Evolutionary conservation across 1,140 invertebrate species (phyloP).

Genomic region (Homarus americanus): DNA sequence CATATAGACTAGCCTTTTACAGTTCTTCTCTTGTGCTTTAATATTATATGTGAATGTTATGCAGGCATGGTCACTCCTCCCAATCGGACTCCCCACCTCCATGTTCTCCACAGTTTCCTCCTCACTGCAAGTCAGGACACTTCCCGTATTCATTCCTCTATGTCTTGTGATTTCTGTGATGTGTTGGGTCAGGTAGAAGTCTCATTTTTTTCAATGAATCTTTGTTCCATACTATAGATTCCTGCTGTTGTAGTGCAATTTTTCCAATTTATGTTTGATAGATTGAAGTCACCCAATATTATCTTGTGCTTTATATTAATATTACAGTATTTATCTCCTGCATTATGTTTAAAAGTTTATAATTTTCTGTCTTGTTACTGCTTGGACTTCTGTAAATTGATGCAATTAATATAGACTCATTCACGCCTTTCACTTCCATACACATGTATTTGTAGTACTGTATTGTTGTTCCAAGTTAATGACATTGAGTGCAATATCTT

Average conservation of each 20-base stretch:
- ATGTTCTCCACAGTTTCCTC: not conserved
- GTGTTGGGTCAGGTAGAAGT: not conserved
- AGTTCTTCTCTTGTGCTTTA: not conserved
- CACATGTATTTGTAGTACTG: slow-evolving; percentile 9
- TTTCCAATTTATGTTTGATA: slow-evolving; percentile 9
- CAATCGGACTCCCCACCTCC: no score
- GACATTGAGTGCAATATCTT: not conserved
- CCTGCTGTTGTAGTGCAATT: slow-evolving; percentile 9
- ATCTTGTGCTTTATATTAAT: not conserved
- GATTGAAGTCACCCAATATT: not conserved
- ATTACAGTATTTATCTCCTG: not conserved
- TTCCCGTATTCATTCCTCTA: no score
- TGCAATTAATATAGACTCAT: slow-evolving; percentile 11
- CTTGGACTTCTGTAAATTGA: slow-evolving; percentile 17
- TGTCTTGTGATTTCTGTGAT: no score
- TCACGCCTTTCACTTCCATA: slow-evolving; percentile 3
- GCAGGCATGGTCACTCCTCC: no score
- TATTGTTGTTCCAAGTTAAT: not conserved
- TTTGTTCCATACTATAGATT: not conserved
- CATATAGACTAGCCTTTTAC: not conserved
- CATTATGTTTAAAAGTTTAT: slow-evolving; percentile 14
- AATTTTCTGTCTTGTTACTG: not conserved
- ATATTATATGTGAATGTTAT: not conserved
- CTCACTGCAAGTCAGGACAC: slow-evolving; percentile 4
- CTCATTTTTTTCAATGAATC: not conserved